Percentiles rank a stretch among this genome's conserved stretches.
phyloP scores from a whole-genome alignment of 2,797 vertebrate genomes.

The Oreochromis mossambicus region DNA sequence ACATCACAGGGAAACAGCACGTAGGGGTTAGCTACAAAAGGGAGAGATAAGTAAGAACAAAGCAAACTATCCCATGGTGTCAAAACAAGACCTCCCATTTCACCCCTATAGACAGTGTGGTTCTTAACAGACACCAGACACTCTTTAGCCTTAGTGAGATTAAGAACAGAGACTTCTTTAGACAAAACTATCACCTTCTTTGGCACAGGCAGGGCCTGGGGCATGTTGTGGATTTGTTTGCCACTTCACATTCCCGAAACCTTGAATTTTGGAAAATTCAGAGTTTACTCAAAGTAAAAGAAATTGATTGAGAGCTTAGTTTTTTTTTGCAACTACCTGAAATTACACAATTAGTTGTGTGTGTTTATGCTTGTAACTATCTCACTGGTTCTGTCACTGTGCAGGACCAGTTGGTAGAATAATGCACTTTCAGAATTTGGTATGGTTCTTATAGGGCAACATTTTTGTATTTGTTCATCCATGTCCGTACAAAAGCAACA shows the following conservation, averaged over 20 bases:
- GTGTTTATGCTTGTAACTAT: not conserved
- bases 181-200: slow-evolving; percentile 61
- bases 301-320: not conserved
- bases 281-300: not conserved
- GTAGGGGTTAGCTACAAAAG: slow-evolving; percentile 27
- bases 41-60: slow-evolving; percentile 72
- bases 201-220: not conserved
- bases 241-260: not conserved
- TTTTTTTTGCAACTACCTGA: not conserved
- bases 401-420: not conserved
- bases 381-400: not conserved
- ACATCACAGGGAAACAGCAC: slow-evolving; percentile 32
- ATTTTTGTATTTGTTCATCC: not conserved
- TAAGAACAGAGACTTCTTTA: slow-evolving; percentile 47
- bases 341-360: not conserved
- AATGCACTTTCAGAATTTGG: not conserved
- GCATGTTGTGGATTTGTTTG: not conserved
- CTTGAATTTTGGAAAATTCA: not conserved
- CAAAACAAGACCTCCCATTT: slow-evolving; percentile 71
- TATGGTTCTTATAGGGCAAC: not conserved
- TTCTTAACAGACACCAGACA: slow-evolving; percentile 55
- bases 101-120: slow-evolving; percentile 39
- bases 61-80: slow-evolving; percentile 59
- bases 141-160: slow-evolving; percentile 30
- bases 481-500: not conserved